Evolutionary conservation across 2,797 vertebrate genomes (phyloP).

Genomic region (Acridotheres tristis): DNA sequence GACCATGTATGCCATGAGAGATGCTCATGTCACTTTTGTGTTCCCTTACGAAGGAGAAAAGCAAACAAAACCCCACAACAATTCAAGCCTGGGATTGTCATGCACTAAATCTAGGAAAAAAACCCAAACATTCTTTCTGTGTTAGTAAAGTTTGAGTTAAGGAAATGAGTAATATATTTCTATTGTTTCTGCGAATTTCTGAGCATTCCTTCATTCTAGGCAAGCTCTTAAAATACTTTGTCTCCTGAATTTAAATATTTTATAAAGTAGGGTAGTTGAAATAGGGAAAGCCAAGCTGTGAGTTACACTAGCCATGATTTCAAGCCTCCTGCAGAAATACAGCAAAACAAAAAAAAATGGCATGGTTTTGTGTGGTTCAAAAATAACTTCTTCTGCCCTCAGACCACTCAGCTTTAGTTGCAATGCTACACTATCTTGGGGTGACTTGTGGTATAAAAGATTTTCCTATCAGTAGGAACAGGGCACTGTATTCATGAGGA

Average conservation of each 20-base stretch:
- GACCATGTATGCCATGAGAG: accelerated
- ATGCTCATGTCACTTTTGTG: neutral
- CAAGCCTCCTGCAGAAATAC: neutral
- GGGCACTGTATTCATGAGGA: neutral
- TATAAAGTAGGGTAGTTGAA: neutral
- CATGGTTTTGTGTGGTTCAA: neutral
- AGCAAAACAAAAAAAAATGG: neutral
- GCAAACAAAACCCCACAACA: accelerated
- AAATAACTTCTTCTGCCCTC: neutral
- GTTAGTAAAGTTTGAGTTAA: neutral
- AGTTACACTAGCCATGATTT: neutral
- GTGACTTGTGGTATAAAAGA: neutral
- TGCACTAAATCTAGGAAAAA: neutral
- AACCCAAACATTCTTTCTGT: neutral
- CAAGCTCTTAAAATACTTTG: neutral
- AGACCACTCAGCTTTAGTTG: neutral
- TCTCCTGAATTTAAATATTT: neutral
- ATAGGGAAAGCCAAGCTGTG: neutral
- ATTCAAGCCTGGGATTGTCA: neutral
- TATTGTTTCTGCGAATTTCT: neutral
- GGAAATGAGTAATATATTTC: neutral
- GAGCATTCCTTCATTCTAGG: neutral
- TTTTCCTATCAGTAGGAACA: neutral
- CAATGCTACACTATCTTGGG: neutral
- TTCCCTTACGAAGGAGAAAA: neutral